phyloP scores from a whole-genome alignment of 2,113 vertebrate genomes.

The Percopsis transmontana region DNA sequence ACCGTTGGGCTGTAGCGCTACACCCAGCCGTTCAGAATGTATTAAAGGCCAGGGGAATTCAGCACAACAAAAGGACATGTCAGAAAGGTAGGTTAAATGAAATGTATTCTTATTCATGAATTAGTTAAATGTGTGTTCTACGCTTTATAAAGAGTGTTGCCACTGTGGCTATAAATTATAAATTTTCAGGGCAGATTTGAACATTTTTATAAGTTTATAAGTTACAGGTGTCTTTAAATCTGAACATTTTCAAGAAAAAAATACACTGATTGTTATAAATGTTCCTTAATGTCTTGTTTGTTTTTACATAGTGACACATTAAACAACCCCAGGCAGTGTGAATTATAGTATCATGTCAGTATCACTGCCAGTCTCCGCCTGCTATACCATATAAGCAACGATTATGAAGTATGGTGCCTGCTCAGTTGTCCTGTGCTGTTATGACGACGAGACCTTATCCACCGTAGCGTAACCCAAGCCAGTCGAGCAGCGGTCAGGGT shows the following conservation, averaged over 20 bases:
- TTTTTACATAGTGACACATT: background rate
- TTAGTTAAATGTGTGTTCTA: too few species aligned
- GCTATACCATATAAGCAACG: constrained; percentile 21
- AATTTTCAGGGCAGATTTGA: too few species aligned
- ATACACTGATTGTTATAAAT: background rate
- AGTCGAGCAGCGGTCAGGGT: constrained; percentile 57
- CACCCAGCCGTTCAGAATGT: too few species aligned
- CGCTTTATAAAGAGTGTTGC: too few species aligned
- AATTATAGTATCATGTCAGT: constrained; percentile 16
- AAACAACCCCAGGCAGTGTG: background rate
- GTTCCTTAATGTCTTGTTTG: background rate
- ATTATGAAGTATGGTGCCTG: constrained; percentile 62
- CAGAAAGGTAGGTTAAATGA: too few species aligned
- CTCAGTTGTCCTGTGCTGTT: constrained; percentile 72
- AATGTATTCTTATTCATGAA: too few species aligned
- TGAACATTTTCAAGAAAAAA: background rate
- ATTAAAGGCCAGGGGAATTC: too few species aligned
- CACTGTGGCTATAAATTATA: too few species aligned
- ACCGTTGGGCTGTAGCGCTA: too few species aligned
- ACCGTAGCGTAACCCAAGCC: constrained; percentile 72
- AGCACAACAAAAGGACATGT: too few species aligned
- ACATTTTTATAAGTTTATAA: too few species aligned
- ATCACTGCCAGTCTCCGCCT: constrained; percentile 9
- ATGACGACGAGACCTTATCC: constrained; percentile 71
- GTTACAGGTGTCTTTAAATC: too few species aligned